Base-by-base conservation (phyloP, 2,797 vertebrate species). In the Acanthurus tractus region DNA sequence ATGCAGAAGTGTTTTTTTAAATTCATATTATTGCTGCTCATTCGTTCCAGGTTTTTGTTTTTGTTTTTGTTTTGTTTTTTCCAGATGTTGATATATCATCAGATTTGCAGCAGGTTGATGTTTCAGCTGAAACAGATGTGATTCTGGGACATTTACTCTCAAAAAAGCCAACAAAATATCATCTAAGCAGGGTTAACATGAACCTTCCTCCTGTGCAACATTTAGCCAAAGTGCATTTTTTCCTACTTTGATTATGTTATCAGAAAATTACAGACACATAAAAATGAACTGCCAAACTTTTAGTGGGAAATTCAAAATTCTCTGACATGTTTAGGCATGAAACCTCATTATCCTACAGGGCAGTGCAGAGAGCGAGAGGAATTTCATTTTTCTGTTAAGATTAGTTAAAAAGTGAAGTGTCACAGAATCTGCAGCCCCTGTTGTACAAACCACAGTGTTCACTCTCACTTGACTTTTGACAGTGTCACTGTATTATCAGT, bases 391-490 rank as follows among this genome's bases (percentile, higher is more conserved):
- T 34, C 29, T 34, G 29, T 34, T 7, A 34, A 34, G 44, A 25
- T 38, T 10, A 44, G 11, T 63, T 10, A 52, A 6, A 8, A 22
- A 38, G 25, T 22, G 48, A 22, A 65, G 34, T 14, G 8, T 70
- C 56, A 42, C 53, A 52, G 15, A 49, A 18, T 54, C 22, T 8
- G 3, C 29, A 25, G 14, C 57, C 0, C n/a, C 22, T 7, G 14
- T 38, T 56, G 40, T 57, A 40, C 14, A 3, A 23, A 40, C 34
- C 4, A 14, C 44, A 17, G 13, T 2, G 3, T 50, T n/a, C 17
- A 68, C 9, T 48, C 40, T 57, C 36, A 36, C 71, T 44, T 78
- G 3, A 55, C 64, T 69, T 79, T 48, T 70, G 40, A 71, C 42
- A 57, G 8, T 61, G 40, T 68, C 48, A 54, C 36, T 22, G 12